Percentiles rank a stretch among this genome's conserved stretches.
Conservation (phyloP, 2,797 vertebrate species). For the Enteromius unitaeniatus region DNA sequence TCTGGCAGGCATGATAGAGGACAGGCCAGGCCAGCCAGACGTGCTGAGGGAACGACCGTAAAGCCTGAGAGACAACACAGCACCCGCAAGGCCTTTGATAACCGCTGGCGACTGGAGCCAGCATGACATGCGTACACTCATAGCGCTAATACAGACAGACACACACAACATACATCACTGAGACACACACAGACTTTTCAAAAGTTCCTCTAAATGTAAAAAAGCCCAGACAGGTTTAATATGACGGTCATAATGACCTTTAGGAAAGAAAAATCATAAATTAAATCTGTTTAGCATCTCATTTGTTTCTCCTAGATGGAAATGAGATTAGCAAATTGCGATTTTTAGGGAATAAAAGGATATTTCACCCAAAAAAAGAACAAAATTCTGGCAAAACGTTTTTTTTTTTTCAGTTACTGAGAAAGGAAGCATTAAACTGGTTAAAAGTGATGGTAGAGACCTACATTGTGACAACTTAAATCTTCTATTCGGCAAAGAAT, state of each 20-base stretch:
- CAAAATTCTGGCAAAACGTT: not conserved
- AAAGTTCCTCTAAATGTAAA: not conserved
- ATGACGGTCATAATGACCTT: not conserved
- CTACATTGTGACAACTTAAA: not conserved
- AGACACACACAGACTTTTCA: constrained; percentile 11
- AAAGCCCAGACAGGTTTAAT: not conserved
- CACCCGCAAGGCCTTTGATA: constrained; percentile 64
- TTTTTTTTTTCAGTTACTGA: not conserved
- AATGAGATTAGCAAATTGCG: not conserved
- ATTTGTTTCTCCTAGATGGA: not conserved
- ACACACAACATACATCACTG: not conserved
- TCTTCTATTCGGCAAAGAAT: not conserved
- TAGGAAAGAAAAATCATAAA: not conserved
- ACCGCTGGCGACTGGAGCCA: constrained; percentile 60
- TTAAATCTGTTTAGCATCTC: not conserved
- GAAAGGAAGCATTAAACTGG: not conserved
- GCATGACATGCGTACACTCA: constrained; percentile 48
- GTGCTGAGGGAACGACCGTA: constrained; percentile 55
- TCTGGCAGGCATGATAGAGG: constrained; percentile 63
- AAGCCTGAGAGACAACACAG: constrained; percentile 62
- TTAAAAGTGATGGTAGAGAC: not conserved
- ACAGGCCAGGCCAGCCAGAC: constrained; percentile 57
- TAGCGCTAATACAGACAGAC: constrained; percentile 42
- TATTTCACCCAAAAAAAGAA: not conserved
- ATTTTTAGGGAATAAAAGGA: not conserved